phyloP scores from a whole-genome alignment of 2,888 invertebrate genomes.

The Plebejus argus region DNA sequence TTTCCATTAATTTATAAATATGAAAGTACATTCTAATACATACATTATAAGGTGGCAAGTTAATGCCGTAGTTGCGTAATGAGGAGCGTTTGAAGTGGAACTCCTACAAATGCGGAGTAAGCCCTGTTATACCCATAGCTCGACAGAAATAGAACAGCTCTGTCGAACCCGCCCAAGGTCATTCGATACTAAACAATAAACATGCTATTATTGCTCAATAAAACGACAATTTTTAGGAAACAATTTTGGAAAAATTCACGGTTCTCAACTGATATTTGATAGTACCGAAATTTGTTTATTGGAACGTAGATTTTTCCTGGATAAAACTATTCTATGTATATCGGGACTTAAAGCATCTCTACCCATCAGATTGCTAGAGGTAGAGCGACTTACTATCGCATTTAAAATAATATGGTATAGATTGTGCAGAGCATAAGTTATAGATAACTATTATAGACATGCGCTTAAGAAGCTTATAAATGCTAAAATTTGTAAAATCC shows the following conservation, averaged over 20 bases:
- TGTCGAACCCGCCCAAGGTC: conserved; percentile 19
- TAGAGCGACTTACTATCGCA: neutral
- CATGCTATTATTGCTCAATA: neutral
- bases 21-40: neutral
- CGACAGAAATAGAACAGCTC: conserved; percentile 18
- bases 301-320: neutral
- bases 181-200: neutral
- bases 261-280: no score
- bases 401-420: no score
- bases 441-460: no score
- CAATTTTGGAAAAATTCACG: no score
- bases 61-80: neutral
- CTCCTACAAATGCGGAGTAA: conserved; percentile 23
- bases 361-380: neutral
- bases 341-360: no score
- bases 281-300: neutral
- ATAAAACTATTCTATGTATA: neutral
- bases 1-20: neutral
- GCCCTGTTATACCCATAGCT: neutral
- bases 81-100: conserved; percentile 24
- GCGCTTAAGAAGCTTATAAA: no score
- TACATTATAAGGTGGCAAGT: neutral
- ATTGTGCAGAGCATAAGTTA: no score
- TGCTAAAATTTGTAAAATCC: no score
- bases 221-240: neutral